Conservation (phyloP, 35 echinoderm and acorn worm genomes). For the Hemicentrotus pulcherrimus region DNA sequence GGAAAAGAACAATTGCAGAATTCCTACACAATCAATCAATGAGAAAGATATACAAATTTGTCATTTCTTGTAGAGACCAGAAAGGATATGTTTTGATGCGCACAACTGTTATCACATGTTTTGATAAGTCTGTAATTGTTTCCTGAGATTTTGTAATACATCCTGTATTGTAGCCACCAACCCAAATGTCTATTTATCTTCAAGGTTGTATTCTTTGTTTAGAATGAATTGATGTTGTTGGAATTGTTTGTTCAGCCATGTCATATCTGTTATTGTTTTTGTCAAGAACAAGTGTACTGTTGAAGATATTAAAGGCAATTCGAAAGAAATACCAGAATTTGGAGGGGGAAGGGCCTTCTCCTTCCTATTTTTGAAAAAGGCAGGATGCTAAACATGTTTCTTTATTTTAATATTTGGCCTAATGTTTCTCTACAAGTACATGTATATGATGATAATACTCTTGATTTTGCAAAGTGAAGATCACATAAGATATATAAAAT, state of each 20-base stretch:
- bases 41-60: not conserved
- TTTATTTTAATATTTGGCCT: too few species aligned
- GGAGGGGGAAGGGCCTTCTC: too few species aligned
- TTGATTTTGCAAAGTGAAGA: too few species aligned
- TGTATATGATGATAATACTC: too few species aligned
- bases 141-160: not conserved
- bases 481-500: too few species aligned
- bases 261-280: not conserved
- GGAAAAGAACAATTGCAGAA: not conserved
- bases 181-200: not conserved
- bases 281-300: not conserved
- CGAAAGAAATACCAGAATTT: not conserved
- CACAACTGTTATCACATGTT: not conserved
- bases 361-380: too few species aligned
- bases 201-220: not conserved
- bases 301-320: not conserved
- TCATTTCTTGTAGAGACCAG: not conserved
- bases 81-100: not conserved
- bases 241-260: not conserved
- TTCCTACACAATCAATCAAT: not conserved
- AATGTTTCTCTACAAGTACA: too few species aligned
- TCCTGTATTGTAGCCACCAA: not conserved
- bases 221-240: not conserved
- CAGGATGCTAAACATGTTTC: too few species aligned
- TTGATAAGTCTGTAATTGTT: not conserved